These are phyloP conservation scores for Fistularia tabacaria DNA, from an alignment of 2,797 vertebrate genomes.

Conservation along the genomic window DNA sequence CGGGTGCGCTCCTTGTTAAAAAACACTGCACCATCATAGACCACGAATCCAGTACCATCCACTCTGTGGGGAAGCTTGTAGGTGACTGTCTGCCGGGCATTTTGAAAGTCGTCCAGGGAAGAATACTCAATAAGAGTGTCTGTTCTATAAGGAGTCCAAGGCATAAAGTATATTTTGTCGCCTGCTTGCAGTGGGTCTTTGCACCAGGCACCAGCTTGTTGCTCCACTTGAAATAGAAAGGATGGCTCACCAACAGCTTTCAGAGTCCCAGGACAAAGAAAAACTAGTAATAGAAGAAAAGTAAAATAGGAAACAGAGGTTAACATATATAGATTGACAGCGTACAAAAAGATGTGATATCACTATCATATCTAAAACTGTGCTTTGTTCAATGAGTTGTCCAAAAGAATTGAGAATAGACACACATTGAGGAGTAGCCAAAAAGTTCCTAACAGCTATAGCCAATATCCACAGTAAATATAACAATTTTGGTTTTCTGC, in stretches of 20 bases:
- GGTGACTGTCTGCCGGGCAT: conserved; percentile 89
- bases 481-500: conserved; percentile 66
- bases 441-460: conserved; percentile 68
- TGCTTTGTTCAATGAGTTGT: conserved; percentile 69
- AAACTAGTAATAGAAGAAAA: conserved; percentile 93
- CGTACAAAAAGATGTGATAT: conserved; percentile 19
- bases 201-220: conserved; percentile 99
- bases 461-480: conserved; percentile 71
- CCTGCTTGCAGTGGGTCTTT: conserved; percentile 98
- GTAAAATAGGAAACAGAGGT: conserved; percentile 82
- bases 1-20: conserved; percentile 99
- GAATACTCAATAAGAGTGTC: conserved; percentile 97
- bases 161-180: conserved; percentile 99
- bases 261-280: conserved; percentile 99
- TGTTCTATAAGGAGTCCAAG: conserved; percentile 98
- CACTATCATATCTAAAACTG: conserved; percentile 52
- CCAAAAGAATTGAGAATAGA: conserved; percentile 67
- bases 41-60: conserved; percentile 97
- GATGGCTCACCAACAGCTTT: conserved; percentile 97
- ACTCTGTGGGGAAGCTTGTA: conserved; percentile 97
- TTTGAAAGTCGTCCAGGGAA: conserved; percentile 95
- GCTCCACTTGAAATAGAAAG: conserved; percentile 97
- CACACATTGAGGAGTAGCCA: conserved; percentile 67
- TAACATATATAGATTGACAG: conserved; percentile 57
- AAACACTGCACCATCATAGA: conserved; percentile 97